Base-by-base conservation (phyloP, 2,888 invertebrate genomes). In the Caenorhabditis sulstoni region DNA sequence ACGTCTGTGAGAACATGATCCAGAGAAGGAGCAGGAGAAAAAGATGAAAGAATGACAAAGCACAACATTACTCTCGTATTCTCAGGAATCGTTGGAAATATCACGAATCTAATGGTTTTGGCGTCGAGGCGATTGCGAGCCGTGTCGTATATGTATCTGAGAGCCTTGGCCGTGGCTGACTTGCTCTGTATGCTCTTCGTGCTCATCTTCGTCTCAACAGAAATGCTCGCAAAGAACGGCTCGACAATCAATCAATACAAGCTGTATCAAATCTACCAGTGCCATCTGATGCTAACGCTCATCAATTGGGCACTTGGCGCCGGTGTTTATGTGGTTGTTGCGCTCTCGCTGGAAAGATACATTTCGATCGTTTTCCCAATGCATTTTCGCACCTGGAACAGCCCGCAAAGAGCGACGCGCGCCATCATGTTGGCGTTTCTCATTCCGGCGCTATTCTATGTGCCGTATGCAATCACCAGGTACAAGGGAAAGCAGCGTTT, bases 281-380 rank as follows among this genome's bases (percentile, higher is more conserved):
- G 79, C 41, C 88, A 90, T 67, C 55, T 89, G 58, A 90, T 88
- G 88, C 83, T 90, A 11, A 86, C 88, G 0, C 79, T 90, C 61
- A 90, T 90, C 79, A 90, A 90, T 78, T 89, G 87, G 88, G 88
- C 89, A 16, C 84, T 89, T n/a, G 87, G 88, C 20, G 90, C 89
- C 18, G 90, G 89, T 1, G 86, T 87, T 12, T 87, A 85, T 64
- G 86, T 89, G 37, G 89, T 90, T 14, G 88, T 90, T 1, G 89
- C 89, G 0, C 73, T 90, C 12, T 88, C 87, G 16, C 64, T 90
- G 35, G 90, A 90, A 55, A 81, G 85, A 44, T 90, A 88, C 80
- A 85, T 90, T 23, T 88, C 87, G 22, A 88, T 90, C 50, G 87
- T 89, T 8, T 90, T 89, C 47, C 90, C 90, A 11, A 86, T 90